These are phyloP conservation scores for Drosophila histrio DNA, from an alignment of 2,888 invertebrate species.

Conservation along the genomic window DNA sequence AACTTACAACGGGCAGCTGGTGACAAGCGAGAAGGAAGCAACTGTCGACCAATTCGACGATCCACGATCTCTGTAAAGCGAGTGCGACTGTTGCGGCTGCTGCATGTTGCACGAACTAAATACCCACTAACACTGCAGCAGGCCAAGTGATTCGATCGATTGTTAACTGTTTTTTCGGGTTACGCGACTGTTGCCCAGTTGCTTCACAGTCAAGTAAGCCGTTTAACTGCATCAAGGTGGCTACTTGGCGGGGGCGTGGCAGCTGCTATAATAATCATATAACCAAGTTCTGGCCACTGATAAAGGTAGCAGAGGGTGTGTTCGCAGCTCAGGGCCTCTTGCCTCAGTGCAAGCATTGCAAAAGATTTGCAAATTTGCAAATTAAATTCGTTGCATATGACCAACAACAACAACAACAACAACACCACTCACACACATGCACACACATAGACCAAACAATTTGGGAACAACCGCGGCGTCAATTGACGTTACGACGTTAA, in stretches of 20 bases:
- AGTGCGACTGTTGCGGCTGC: constrained; percentile 4
- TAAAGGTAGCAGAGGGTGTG: constrained; percentile 35
- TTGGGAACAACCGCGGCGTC: constrained; percentile 56
- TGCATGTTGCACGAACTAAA: constrained; percentile 73
- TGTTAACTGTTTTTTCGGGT: constrained; percentile 1
- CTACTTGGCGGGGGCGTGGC: constrained; percentile 25
- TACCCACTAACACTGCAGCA: constrained; percentile 65
- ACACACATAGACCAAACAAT: constrained; percentile 39
- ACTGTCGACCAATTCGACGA: constrained; percentile 46
- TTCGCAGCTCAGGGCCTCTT: constrained; percentile 61
- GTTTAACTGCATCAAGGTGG: constrained; percentile 54
- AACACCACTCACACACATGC: constrained; percentile 3
- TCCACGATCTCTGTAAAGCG: constrained; percentile 22
- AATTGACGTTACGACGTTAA: constrained; percentile 70
- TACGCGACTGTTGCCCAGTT: background rate
- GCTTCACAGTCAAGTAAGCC: constrained; percentile 40
- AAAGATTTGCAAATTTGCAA: constrained; percentile 72
- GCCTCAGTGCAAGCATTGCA: constrained; percentile 65
- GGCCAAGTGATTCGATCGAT: constrained; percentile 2
- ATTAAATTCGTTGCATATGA: constrained; percentile 55
- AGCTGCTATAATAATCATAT: background rate
- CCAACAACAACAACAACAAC: constrained; percentile 17
- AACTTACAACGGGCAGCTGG: constrained; percentile 26
- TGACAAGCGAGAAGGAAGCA: constrained; percentile 70
- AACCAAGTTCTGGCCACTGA: constrained; percentile 54